Evolutionary conservation across 2,113 vertebrate species (phyloP), one percentile per base, ranked within the genome.

Genomic region (Nyctereutes procyonoides): DNA sequence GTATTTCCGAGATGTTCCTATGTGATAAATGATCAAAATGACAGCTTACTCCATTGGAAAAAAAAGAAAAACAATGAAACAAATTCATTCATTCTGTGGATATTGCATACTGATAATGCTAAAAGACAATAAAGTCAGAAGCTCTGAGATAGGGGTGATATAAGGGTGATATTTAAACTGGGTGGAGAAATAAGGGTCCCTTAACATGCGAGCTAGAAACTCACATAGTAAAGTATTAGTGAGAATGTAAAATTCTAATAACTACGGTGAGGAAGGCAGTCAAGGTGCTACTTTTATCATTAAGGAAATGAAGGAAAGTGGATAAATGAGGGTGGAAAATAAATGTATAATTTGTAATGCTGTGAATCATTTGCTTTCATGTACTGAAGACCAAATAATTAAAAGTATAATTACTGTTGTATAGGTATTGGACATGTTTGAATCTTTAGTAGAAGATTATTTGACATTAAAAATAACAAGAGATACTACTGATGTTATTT

Each of bases 361-460:
- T 90, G 53, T n/a, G 58, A 87, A 93, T 76, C 24, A 89, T 90
- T 86, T 82, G 8, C 56, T 79, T 77, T 93, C 60, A 87, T 56
- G 67, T 93, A 48, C 35, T 48, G 4, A 67, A 86, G 67, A 82
- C 22, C n/a, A 93, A 43, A 95, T 67, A 60, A 62, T 71, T 48
- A 77, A 86, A 95, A 90, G 38, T 26, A 77, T 9, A 95, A 76
- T 56, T 93, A 67, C 51, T 60, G 19, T 89, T 73, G 28, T 69
- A 15, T 7, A 79, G 15, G 24, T 43, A 93, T 43, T 83, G 12
- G 24, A 94, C 30, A 5, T 80, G 63, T 53, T 88, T 80, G 53
- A 81, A 60, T 80, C 48, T 88, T 87, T 83, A 15, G 26, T 63
- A 85, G 4, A 90, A 81, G 30, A 65, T 83, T 53, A 63, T 63